Evolutionary conservation across 2,888 invertebrate species (phyloP), one percentile per base, ranked within the genome.

Genomic region (Diplazon laetatorius): DNA sequence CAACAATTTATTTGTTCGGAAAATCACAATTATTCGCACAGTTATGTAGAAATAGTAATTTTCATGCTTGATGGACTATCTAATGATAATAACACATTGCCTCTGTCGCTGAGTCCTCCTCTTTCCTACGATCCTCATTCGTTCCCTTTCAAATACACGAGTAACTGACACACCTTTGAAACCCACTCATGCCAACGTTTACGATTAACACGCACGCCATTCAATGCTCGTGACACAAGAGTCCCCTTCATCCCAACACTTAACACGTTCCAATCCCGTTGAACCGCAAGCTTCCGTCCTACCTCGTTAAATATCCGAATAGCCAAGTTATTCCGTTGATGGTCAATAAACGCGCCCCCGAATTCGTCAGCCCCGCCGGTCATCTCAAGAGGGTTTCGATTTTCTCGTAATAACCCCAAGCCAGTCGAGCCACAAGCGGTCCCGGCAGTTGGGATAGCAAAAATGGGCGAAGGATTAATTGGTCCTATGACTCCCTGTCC

Each of bases 391-490:
- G 30, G 60, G 50, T 30, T 48, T n/a, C 37, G 39, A 46, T 57
- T 25, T 44, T 14, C 37, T 63, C n/a, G 18, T 62, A 59, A 68
- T 66, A 66, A 39, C 48, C 50, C 5, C 30, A 52, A 48, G 59
- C 55, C 55, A 50, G 55, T 78, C 75, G 37, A 42, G 44, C 46
- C 12, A 46, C 68, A n/a, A n/a, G n/a, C 52, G 59, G 44, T 55
- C 60, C 57, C 71, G 20, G 39, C 10, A 60, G 57, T 62, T 39
- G 52, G 42, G 9, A 55, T 30, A 55, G 48, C 60, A 16, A 66
- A 57, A 71, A 48, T 62, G 71, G 68, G 62, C 4, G 75, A 68
- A 68, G 75, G 75, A 78, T 78, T 78, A 75, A 75, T 78, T 78
- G 62, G 66, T 71, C 75, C 75, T 46, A 71, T 71, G 60, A 59